phyloP scores from a whole-genome alignment of 2,888 invertebrate genomes.

The Ecdyonurus torrentis region DNA sequence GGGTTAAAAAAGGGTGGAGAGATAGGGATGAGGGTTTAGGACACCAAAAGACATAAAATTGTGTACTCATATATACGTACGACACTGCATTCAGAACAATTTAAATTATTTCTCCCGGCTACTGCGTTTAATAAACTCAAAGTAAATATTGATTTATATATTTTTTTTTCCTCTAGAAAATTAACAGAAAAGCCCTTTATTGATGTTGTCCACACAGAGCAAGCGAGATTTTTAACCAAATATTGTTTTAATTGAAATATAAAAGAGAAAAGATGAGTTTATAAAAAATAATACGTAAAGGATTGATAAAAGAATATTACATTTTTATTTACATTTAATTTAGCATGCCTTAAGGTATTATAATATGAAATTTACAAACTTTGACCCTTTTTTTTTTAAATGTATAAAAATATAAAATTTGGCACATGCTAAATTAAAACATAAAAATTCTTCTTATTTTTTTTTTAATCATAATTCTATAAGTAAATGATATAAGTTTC shows the following conservation, averaged over 20 bases:
- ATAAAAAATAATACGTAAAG: neutral
- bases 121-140: neutral
- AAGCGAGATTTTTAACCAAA: neutral
- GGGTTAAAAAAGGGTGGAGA: too few species aligned
- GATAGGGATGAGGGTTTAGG: too few species aligned
- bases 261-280: neutral
- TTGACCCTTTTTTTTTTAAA: neutral
- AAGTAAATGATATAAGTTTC: too few species aligned
- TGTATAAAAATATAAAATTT: too few species aligned
- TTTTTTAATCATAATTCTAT: too few species aligned
- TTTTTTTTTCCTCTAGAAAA: neutral
- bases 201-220: neutral
- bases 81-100: neutral
- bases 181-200: neutral
- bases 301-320: neutral
- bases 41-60: neutral
- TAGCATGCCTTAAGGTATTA: neutral
- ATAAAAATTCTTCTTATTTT: too few species aligned
- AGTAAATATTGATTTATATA: neutral
- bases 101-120: neutral
- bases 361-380: too few species aligned
- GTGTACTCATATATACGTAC: neutral
- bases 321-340: constrained; percentile 2
- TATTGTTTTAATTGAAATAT: neutral
- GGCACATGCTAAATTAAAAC: neutral